Evolutionary conservation across 2,888 invertebrate species (phyloP).

Genomic region (Hipparchia sbordonii): DNA sequence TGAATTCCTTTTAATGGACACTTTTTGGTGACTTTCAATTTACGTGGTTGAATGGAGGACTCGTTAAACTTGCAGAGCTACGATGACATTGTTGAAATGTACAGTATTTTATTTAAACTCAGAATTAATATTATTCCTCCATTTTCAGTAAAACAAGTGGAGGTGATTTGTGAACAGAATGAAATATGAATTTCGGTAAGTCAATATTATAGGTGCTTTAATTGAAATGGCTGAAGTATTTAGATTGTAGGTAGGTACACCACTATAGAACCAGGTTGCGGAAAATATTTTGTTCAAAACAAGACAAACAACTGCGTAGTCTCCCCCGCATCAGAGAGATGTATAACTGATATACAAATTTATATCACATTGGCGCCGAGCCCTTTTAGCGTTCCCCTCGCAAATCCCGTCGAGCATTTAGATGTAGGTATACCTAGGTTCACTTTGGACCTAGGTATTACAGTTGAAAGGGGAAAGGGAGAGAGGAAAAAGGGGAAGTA

Average conservation of each 20-base stretch:
- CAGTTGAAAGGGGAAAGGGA: constrained; percentile 55
- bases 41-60: constrained; percentile 73
- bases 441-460: constrained; percentile 63
- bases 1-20: constrained; percentile 80
- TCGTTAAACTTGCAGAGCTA: constrained; percentile 69
- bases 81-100: constrained; percentile 54
- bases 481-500: constrained; percentile 62
- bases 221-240: constrained; percentile 32
- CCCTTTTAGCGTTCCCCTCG: constrained; percentile 78
- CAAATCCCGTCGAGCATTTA: constrained; percentile 68
- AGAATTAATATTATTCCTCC: constrained; percentile 57
- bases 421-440: constrained; percentile 68
- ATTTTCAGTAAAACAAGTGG: constrained; percentile 43
- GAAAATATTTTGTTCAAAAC: constrained; percentile 56
- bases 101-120: constrained; percentile 58
- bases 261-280: constrained; percentile 35
- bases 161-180: constrained; percentile 35
- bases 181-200: constrained; percentile 35
- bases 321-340: constrained; percentile 47
- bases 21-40: constrained; percentile 79
- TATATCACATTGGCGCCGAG: constrained; percentile 66
- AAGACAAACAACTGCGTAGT: constrained; percentile 54
- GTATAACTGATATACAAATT: constrained; percentile 58
- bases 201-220: constrained; percentile 28
- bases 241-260: constrained; percentile 25